Evolutionary conservation across 2,113 vertebrate species (phyloP), one percentile per base, ranked within the genome.

Genomic region (Gobius niger): DNA sequence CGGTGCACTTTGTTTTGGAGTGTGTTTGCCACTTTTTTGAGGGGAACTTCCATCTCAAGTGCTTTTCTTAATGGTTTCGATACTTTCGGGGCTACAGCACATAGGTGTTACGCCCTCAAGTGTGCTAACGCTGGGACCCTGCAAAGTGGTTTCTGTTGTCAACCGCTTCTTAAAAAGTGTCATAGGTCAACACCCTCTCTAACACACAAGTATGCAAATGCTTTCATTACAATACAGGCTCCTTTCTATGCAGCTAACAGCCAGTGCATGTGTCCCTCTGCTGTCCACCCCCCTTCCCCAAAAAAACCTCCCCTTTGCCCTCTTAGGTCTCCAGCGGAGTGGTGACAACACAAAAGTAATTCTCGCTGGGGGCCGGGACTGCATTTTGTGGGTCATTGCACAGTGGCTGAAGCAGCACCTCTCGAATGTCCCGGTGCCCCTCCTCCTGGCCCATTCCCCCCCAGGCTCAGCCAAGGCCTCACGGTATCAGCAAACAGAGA

Each of bases 361-460:
- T 90, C 87, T 84, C 89, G 69, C 87, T 75, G 82, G 92, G 90
- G 88, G 89, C 80, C 89, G 90, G 82, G 82, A 66, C 57, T 65
- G 83, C 64, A 87, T 90, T 92, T 90, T 88, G 83, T 85, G 92
- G 92, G 92, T 93, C 92, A 92, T 68, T 72, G 87, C 90, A 80
- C 84, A 88, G 82, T 47, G 70, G 82, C 77, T 61, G 61, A 79
- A 68, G 87, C 85, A 85, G 85, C 86, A 83, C 83, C 75, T 77
- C 77, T 12, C 52, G 9, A 24, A 47, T 89, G 90, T 90, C 64
- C 72, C 63, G 11, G 52, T 44, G 66, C 73, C 72, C 76, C 75
- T 72, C 64, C 78, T 80, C 82, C 60, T 73, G 52, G 78, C 77
- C 89, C 86, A 75, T 82, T 85, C 80, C 88, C 88, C 54, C 24